Evolutionary conservation across 2,888 invertebrate species (phyloP), one percentile per base, ranked within the genome.

Genomic region (Siphonodentalium dalli): DNA sequence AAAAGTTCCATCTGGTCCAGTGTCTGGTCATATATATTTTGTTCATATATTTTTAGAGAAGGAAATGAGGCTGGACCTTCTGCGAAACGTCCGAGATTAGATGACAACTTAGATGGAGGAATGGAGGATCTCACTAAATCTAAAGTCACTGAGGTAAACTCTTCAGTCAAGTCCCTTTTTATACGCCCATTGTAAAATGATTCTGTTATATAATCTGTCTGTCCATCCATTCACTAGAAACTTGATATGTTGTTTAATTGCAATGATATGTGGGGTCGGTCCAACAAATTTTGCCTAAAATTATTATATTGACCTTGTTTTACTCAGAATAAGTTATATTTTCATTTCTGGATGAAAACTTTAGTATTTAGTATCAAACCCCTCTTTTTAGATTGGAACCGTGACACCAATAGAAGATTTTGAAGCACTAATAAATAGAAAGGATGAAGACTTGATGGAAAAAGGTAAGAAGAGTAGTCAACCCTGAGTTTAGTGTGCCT

Each of bases 381-480:
- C 21, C 20, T 26, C 27, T 29, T 47, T 58, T 15, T 55, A 82
- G 75, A 85, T 89, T 46, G 87, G 89, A 0, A 85, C 87, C 7
- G 74, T 86, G 2, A 85, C 85, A 27, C 89, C 89, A 0, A 83
- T 86, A 4, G 83, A 84, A 47, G 89, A 89, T 73, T 89, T 86
- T 65, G 57, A 69, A 23, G 59, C 68, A 21, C 62, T 81, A 9
- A 66, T 78, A 24, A 65, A 58, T 44, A 65, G 65, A 31, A 77
- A 75, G 51, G 75, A 77, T 52, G 69, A 69, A 26, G 78, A 79
- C 52, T 60, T 66, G 41, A 78, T 79, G 71, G 75, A 77, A 39
- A 68, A 73, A 68, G 78, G 77, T 77, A 52, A 55, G 23, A 18
- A n/a, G n/a, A n/a, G n/a, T n/a, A n/a, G n/a, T n/a, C n/a, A n/a